These are phyloP conservation scores for Caenorhabditis virilis DNA, from an alignment of 2,888 invertebrate genomes.

Conservation along the genomic window DNA sequence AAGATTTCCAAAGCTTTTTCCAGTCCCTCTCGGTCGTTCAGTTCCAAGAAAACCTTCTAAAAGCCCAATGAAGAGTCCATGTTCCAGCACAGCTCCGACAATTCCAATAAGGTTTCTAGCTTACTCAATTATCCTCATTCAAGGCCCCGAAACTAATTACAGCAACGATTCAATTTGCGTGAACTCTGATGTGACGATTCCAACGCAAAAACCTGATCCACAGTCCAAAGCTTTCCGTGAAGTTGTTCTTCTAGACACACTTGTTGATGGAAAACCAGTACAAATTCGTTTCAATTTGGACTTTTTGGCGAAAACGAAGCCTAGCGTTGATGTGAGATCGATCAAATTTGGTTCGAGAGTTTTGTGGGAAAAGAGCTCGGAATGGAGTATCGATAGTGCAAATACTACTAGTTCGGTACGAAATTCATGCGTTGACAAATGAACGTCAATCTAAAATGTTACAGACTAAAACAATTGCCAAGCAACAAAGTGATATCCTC, in stretches of 20 bases:
- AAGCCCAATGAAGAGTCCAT: neutral
- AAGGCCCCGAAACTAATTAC: no score
- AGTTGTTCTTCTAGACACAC: slow-evolving; percentile 9
- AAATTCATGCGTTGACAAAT: neutral
- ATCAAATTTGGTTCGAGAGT: slow-evolving; percentile 17
- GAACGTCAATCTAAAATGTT: neutral
- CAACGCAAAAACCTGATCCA: no score
- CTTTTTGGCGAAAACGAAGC: slow-evolving; percentile 13
- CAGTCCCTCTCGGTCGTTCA: neutral
- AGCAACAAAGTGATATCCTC: neutral
- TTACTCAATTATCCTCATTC: no score
- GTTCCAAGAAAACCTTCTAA: neutral
- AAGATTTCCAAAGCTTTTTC: neutral
- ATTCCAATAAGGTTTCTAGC: neutral
- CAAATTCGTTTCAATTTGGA: slow-evolving; percentile 13
- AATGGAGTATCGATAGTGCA: slow-evolving; percentile 23
- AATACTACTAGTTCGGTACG: slow-evolving; percentile 21
- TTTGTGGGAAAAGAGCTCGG: slow-evolving; percentile 35
- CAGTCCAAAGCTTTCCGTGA: slow-evolving; percentile 7
- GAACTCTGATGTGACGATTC: no score
- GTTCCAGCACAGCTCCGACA: neutral
- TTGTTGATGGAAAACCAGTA: slow-evolving; percentile 18
- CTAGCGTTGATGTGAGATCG: slow-evolving; percentile 18
- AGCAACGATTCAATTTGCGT: no score
- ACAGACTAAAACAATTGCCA: neutral